Percentiles rank a stretch among this genome's conserved stretches.
phyloP scores from a whole-genome alignment of 2,797 vertebrate species.

The Takifugu rubripes region DNA sequence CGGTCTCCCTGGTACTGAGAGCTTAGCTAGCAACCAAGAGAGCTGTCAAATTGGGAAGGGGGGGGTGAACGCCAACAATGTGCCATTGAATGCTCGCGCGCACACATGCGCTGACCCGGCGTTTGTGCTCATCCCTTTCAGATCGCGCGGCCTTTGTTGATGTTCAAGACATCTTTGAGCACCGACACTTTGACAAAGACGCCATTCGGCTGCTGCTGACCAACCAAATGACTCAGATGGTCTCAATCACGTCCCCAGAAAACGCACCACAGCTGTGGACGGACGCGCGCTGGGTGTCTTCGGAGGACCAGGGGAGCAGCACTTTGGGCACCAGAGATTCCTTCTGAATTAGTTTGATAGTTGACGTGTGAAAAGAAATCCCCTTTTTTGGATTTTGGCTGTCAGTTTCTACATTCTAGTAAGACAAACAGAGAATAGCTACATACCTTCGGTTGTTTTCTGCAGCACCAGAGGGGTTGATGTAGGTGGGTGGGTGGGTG shows the following conservation, averaged over 20 bases:
- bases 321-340: slow-evolving; percentile 10
- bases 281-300: slow-evolving; percentile 28
- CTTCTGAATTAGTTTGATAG: slow-evolving; percentile 15
- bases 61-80: slow-evolving; percentile 74
- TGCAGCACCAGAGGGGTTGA: slow-evolving; percentile 23
- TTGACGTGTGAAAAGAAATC: slow-evolving; percentile 3
- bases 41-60: slow-evolving; percentile 61
- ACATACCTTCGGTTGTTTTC: slow-evolving; percentile 79
- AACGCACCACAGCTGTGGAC: slow-evolving; percentile 30
- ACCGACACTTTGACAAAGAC: slow-evolving; percentile 76
- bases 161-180: slow-evolving; percentile 68
- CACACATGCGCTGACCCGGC: slow-evolving; percentile 68
- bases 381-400: neutral
- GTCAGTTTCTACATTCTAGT: slow-evolving; percentile 1
- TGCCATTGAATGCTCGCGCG: slow-evolving; percentile 72
- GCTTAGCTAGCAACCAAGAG: slow-evolving; percentile 43
- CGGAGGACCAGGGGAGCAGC: slow-evolving; percentile 9
- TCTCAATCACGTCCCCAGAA: slow-evolving; percentile 53
- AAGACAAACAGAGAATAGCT: slow-evolving; percentile 13
- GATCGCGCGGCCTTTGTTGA: slow-evolving; percentile 74
- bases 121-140: slow-evolving; percentile 73
- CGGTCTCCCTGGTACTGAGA: slow-evolving; percentile 32
- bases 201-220: slow-evolving; percentile 69
- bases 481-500: neutral
- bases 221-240: slow-evolving; percentile 51